Evolutionary conservation across 2,888 invertebrate genomes (phyloP), one percentile per base, ranked within the genome.

Genomic region (Mimas tiliae): DNA sequence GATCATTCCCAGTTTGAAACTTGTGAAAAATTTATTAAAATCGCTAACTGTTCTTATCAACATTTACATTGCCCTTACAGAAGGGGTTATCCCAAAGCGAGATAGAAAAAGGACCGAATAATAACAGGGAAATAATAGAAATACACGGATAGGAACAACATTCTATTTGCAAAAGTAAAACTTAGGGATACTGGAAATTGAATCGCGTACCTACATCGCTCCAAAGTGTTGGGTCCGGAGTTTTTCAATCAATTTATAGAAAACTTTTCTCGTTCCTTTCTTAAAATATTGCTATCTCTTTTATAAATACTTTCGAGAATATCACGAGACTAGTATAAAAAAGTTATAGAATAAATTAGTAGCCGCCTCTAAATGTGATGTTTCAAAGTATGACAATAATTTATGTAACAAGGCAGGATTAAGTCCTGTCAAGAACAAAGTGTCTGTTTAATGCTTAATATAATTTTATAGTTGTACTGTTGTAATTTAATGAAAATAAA

Each of bases 71-170:
- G 33, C 14, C 34, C 14, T 38, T 21, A 48, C 47, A 45, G 19
- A 62, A 63, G 0, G 19, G 55, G 34, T 34, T 33, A 65, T 58
- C 65, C 65, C 55, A 58, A 52, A 65, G 19, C 8, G 34, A 53
- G 38, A 33, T 55, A 21, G 21, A 16, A 34, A 65, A 65, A 38
- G 34, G 65, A 14, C 38, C 21, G 21, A 68, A 64, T 66, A 45
- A 68, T 66, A 64, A 64, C 52, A 64, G 16, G 63, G 62, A 68
- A 65, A 68, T 68, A 68, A 68, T 58, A 65, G 50, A 66, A 66
- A 64, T 38, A 64, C 47, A 67, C 33, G 33, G 38, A 64, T 42
- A 47, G 38, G 42, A 64, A 52, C 58, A 63, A 51, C 62, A 62
- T 66, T 64, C 58, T 68, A 66, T 64, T 63, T 42, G 51, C 42